Evolutionary conservation across 2,888 invertebrate species (phyloP).

Genomic region (Petrolisthes cinctipes): DNA sequence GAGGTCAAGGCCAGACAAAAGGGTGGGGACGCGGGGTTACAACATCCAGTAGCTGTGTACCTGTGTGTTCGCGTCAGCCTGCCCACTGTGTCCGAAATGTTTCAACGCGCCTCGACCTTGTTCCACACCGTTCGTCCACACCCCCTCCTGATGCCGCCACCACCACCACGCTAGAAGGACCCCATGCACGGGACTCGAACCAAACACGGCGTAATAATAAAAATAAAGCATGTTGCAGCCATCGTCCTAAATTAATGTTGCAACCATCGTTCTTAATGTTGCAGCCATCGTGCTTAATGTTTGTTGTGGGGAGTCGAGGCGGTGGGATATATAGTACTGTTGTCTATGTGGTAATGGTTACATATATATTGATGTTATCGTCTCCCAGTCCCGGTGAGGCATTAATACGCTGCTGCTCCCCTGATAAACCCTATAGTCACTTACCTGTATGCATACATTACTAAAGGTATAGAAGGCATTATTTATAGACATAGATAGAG

Average conservation of each 20-base stretch:
- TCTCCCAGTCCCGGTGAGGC: neutral
- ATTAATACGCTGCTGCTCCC: too few relatives aligned
- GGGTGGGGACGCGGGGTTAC: constrained; percentile 49
- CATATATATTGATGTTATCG: constrained; percentile 39
- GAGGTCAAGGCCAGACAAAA: constrained; percentile 10
- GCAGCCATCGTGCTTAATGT: too few relatives aligned
- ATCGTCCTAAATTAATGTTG: neutral
- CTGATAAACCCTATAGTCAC: too few relatives aligned
- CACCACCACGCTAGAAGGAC: neutral
- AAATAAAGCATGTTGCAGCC: constrained; percentile 23
- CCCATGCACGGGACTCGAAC: neutral
- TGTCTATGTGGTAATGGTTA: constrained; percentile 9
- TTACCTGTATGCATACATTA: too few relatives aligned
- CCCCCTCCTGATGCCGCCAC: neutral
- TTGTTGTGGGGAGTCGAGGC: neutral
- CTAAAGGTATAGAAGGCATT: too few relatives aligned
- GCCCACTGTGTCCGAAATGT: constrained; percentile 51
- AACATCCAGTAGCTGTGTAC: constrained; percentile 61
- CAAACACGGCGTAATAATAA: constrained; percentile 9
- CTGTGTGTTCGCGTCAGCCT: constrained; percentile 58
- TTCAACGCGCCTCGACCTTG: constrained; percentile 43
- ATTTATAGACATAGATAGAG: too few relatives aligned
- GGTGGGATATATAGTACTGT: neutral
- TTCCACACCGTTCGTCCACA: constrained; percentile 23
- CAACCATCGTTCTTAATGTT: neutral